A percentile compares a stretch with the other conserved stretches of the same genome.
Evolutionary conservation across 2,888 invertebrate species (phyloP).

Genomic region (Eupithecia vulgata): DNA sequence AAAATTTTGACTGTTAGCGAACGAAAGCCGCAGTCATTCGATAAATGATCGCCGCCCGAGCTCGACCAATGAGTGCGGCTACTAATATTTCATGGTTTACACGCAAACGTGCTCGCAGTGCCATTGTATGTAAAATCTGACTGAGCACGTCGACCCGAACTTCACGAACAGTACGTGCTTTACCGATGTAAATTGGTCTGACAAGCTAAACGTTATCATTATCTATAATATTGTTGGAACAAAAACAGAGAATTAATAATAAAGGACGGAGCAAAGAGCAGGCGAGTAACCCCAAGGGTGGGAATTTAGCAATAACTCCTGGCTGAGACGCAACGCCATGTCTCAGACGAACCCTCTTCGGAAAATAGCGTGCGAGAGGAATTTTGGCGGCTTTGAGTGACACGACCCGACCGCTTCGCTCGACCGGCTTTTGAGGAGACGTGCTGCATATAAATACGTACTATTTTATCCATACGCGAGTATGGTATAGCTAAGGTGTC

Average conservation of each 20-base stretch:
- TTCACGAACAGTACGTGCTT: conserved; percentile 59
- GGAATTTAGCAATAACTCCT: conserved; percentile 55
- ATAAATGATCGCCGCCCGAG: conserved; percentile 51
- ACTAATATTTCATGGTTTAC: conserved; percentile 71
- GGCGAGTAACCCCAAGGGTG: conserved; percentile 55
- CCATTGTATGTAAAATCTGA: conserved; percentile 75
- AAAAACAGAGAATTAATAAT: conserved; percentile 39
- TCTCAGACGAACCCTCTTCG: conserved; percentile 57
- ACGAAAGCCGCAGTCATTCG: conserved; percentile 55
- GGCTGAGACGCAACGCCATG: conserved; percentile 52
- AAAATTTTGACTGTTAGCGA: conserved; percentile 53
- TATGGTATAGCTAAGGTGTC: too few species aligned
- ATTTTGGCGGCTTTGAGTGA: conserved; percentile 63
- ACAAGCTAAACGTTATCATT: conserved; percentile 32
- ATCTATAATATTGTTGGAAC: conserved; percentile 10
- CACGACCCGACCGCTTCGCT: conserved; percentile 55
- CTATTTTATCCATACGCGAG: conserved; percentile 19
- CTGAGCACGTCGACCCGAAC: conserved; percentile 66
- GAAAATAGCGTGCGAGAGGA: conserved; percentile 63
- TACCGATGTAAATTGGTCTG: conserved; percentile 45
- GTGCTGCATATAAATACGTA: conserved; percentile 22
- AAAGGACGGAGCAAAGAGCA: conserved; percentile 51
- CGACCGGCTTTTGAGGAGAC: conserved; percentile 54
- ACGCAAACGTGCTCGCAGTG: conserved; percentile 63
- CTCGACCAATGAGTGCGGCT: conserved; percentile 55